Evolutionary conservation across 2,113 vertebrate species (phyloP).

Genomic region (Alces alces): DNA sequence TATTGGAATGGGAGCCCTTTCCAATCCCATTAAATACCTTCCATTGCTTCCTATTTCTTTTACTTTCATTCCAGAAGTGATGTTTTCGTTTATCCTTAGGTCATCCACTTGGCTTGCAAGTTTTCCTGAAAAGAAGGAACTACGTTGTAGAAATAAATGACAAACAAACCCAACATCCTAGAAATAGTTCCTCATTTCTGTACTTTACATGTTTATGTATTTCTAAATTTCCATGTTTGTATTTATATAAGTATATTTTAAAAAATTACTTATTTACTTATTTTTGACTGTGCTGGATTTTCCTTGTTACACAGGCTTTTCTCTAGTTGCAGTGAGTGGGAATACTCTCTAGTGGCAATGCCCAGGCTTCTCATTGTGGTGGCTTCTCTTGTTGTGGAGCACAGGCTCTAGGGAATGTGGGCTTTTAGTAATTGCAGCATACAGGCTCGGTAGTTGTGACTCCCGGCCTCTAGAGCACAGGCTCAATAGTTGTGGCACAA

Average conservation of each 20-base stretch:
- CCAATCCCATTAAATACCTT: not conserved
- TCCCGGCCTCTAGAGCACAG: no score
- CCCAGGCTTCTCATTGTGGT: no score
- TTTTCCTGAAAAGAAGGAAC: not conserved
- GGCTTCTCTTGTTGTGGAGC: no score
- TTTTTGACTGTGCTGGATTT: no score
- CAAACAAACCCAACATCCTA: not conserved
- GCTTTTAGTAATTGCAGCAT: no score
- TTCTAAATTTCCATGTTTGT: not conserved
- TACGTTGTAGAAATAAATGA: not conserved
- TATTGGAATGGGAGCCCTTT: not conserved
- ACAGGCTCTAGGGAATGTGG: no score
- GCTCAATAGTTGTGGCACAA: no score
- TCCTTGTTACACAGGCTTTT: no score
- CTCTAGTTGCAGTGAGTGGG: no score
- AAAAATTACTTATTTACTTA: no score
- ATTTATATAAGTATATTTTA: not conserved
- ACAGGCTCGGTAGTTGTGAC: no score
- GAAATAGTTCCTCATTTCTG: not conserved
- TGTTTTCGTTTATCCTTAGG: not conserved
- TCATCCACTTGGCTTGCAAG: not conserved
- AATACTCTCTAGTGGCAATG: no score
- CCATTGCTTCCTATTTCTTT: not conserved
- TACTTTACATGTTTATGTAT: not conserved
- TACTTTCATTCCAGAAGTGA: not conserved